phyloP scores from a whole-genome alignment of 1,140 invertebrate species.

The Phthorimaea operculella region DNA sequence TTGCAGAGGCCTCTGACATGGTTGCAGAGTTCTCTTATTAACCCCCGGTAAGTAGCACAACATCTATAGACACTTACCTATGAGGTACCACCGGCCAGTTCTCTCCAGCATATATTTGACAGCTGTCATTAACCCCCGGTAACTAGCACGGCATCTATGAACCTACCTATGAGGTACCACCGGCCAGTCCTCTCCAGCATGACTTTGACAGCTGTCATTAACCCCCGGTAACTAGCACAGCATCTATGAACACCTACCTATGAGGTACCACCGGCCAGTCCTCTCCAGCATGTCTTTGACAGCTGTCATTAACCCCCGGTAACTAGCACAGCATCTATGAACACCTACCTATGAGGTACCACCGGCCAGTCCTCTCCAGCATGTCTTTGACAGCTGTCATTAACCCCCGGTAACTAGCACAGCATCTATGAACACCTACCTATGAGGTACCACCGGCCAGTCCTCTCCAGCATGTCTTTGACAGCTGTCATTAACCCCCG shows the following conservation, averaged over 20 bases:
- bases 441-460: conserved; percentile 87
- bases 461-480: conserved; percentile 90
- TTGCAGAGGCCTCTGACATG: too few relatives aligned
- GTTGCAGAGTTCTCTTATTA: too few relatives aligned
- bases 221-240: conserved; percentile 94
- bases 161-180: conserved; percentile 89
- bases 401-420: conserved; percentile 90
- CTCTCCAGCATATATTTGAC: conserved; percentile 89
- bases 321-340: too few relatives aligned
- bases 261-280: conserved; percentile 85
- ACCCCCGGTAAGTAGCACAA: too few relatives aligned
- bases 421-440: conserved; percentile 89
- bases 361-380: conserved; percentile 85
- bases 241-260: too few relatives aligned
- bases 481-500: conserved; percentile 78
- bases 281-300: conserved; percentile 89
- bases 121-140: conserved; percentile 82
- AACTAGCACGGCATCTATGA: conserved; percentile 98
- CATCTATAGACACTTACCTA: too few relatives aligned
- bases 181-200: conserved; percentile 87
- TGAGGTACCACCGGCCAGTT: conserved; percentile 85
- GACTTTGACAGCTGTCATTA: conserved; percentile 80
- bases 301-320: conserved; percentile 82
- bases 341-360: conserved; percentile 87
- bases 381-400: conserved; percentile 84